Conservation (phyloP, 2,888 invertebrate species). For the Myathropa florea region DNA sequence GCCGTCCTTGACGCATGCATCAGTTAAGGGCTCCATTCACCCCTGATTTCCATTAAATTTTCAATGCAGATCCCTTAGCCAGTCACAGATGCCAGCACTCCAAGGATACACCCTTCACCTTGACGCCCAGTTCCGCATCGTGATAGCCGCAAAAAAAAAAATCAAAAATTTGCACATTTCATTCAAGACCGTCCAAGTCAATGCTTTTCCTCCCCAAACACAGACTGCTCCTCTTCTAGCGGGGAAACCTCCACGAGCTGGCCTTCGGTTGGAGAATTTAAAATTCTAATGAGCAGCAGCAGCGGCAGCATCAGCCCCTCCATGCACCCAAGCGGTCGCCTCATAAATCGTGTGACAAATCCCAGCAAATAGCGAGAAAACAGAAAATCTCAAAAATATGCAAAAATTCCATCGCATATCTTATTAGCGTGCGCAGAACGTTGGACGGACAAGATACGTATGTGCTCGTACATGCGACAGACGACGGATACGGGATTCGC, state of each 20-base stretch:
- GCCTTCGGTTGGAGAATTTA: neutral
- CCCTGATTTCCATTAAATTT: neutral
- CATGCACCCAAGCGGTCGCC: neutral
- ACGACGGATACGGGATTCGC: slow-evolving; percentile 12
- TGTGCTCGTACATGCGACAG: neutral
- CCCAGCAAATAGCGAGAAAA: slow-evolving; percentile 1
- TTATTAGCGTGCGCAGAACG: slow-evolving; percentile 20
- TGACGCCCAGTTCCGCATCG: neutral
- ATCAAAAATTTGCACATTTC: neutral
- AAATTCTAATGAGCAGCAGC: neutral
- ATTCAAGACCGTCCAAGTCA: neutral
- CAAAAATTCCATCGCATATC: slow-evolving; percentile 10
- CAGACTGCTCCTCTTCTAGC: neutral
- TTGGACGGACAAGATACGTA: neutral
- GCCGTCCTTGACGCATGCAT: neutral
- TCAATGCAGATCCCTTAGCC: neutral
- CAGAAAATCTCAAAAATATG: slow-evolving; percentile 3
- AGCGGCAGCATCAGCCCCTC: neutral
- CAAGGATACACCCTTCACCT: neutral
- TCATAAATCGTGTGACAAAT: slow-evolving; percentile 4
- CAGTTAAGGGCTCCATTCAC: neutral
- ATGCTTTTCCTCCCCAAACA: neutral
- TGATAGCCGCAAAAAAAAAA: neutral
- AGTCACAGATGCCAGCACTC: neutral
- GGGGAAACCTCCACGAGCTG: neutral